These are phyloP conservation scores for Mormyrus iriodes DNA, from an alignment of 2,113 vertebrate genomes.

Conservation along the genomic window DNA sequence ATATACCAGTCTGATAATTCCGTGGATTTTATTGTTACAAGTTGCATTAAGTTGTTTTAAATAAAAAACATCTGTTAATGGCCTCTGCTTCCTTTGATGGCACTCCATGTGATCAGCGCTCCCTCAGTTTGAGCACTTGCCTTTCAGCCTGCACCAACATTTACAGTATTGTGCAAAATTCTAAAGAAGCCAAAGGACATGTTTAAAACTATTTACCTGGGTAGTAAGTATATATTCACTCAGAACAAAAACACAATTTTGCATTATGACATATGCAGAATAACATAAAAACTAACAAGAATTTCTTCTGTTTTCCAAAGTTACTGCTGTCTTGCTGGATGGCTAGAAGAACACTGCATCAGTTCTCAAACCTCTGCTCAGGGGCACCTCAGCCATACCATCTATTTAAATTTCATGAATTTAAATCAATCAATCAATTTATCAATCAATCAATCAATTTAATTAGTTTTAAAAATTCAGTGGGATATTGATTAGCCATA, in stretches of 20 bases:
- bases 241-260: not conserved
- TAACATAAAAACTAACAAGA: not conserved
- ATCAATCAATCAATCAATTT: not conserved
- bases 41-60: not conserved
- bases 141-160: not conserved
- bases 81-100: not conserved
- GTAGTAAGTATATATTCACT: not conserved
- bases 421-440: not conserved
- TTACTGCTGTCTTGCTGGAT: not conserved
- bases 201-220: not conserved
- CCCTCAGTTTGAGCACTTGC: too few relatives aligned
- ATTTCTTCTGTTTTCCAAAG: not conserved
- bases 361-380: not conserved
- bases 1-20: not conserved
- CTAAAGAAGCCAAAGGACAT: not conserved
- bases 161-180: not conserved
- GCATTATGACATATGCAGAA: not conserved
- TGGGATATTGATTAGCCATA: not conserved
- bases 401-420: not conserved
- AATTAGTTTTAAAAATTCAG: not conserved
- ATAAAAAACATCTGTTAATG: not conserved
- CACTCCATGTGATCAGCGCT: not conserved
- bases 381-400: not conserved
- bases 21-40: not conserved
- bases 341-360: not conserved